Evolutionary conservation across 1,140 invertebrate genomes (phyloP), one percentile per base, ranked within the genome.

Genomic region (Drosophila erecta): DNA sequence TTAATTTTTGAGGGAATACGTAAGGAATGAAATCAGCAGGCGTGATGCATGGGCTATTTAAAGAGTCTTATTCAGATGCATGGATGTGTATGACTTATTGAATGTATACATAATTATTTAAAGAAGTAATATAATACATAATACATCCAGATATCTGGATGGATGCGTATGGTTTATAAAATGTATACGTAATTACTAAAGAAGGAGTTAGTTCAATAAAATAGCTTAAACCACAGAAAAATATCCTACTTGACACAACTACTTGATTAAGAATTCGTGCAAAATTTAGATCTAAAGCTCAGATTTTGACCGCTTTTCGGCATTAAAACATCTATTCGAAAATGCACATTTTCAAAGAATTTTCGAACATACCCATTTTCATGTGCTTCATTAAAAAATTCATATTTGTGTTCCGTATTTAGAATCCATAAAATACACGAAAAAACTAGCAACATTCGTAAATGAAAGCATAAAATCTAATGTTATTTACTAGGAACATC

Each of bases 11-110:
- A 4, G 7, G 5, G 7, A 30, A 43, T 55, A 55, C 11, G 33
- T 27, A 3, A 4, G 14, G 12, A 33, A 56, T 70, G 37, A 66
- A 51, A 51, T 67, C 46, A 65, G 7, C 14, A 15, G 15, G 11
- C 27, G 14, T 47, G 64, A 57, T 50, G 8, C 22, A 38, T 22
- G 2, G 2, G 22, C 54, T 72, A 72, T 71, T 71, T 59, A 24
- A 72, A 72, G 69, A 70, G 12, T 17, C 30, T 33, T 40, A 72
- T 27, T 72, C 67, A 54, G 7, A 40, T 15, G 35, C 56, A 56
- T 15, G 2, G 6, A 17, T 17, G 10, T 38, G 12, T 8, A 30
- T 37, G 6, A 27, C n/a, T 6, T 7, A 27, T 27, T 1, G 1
- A 17, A 17, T 17, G 17, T 17, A 17, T 17, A 17, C 17, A 27